A percentile compares a stretch with the other conserved stretches of the same genome.
These are phyloP conservation scores for Papilio xuthus DNA, from an alignment of 1,140 invertebrate species.

Conservation along the genomic window DNA sequence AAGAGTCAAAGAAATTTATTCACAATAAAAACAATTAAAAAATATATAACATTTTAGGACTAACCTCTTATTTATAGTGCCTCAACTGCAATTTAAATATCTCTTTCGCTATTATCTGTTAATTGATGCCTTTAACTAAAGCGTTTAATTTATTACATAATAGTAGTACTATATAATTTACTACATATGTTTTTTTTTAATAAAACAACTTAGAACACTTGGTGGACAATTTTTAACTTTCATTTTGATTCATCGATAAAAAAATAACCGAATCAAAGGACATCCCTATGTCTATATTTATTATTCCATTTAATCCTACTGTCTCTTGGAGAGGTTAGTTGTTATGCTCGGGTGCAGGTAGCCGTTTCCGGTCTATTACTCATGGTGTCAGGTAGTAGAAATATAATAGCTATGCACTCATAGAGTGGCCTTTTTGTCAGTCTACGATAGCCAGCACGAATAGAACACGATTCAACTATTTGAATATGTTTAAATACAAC, in stretches of 20 bases:
- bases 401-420: slow-evolving; percentile 29
- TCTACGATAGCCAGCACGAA: background rate
- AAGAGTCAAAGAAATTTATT: too few species aligned
- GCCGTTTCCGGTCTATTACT: slow-evolving; percentile 56
- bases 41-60: too few species aligned
- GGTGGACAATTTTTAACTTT: too few species aligned
- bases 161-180: too few species aligned
- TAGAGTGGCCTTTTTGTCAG: slow-evolving; percentile 18
- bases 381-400: slow-evolving; percentile 43
- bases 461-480: background rate
- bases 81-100: too few species aligned
- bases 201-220: too few species aligned
- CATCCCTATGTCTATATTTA: slow-evolving; percentile 13
- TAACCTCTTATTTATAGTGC: too few species aligned
- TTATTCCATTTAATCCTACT: slow-evolving; percentile 25
- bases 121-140: too few species aligned
- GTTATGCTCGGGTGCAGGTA: slow-evolving; percentile 57
- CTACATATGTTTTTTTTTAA: too few species aligned
- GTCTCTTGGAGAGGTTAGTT: slow-evolving; percentile 44
- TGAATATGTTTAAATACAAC: background rate
- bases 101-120: too few species aligned
- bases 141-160: too few species aligned
- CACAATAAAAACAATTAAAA: too few species aligned
- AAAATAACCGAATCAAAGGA: background rate
- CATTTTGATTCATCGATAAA: background rate